Conservation (phyloP, 2,113 vertebrate genomes). For the Chlamydotis undulata region DNA sequence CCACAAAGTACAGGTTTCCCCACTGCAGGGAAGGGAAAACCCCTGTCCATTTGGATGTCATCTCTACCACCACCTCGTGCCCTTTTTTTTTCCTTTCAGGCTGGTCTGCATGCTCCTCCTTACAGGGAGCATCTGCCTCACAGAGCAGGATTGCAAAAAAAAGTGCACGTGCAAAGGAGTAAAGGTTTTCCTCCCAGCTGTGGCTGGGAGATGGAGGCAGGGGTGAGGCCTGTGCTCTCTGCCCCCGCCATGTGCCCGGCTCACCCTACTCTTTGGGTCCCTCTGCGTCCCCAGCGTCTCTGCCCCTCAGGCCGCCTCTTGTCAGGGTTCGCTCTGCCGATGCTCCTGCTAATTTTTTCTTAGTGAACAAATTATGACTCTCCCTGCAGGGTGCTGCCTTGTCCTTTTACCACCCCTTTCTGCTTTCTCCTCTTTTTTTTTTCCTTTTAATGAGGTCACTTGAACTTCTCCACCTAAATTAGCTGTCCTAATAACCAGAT, state of each 20-base stretch:
- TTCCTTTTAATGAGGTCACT: background rate
- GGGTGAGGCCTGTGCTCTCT: background rate
- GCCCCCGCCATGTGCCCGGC: accelerated
- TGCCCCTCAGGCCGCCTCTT: background rate
- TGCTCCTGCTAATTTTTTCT: background rate
- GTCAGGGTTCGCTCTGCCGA: accelerated
- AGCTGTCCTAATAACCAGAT: slow-evolving; percentile 25
- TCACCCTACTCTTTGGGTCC: accelerated
- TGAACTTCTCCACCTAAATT: slow-evolving; percentile 27
- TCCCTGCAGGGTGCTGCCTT: background rate
- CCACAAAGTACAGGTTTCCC: accelerated
- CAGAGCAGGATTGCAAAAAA: background rate
- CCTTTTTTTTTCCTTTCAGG: background rate
- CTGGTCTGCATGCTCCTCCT: background rate
- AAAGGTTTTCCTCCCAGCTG: background rate
- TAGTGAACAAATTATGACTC: background rate
- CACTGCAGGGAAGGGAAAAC: background rate
- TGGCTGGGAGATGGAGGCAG: background rate
- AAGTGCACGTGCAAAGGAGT: accelerated
- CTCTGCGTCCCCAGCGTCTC: accelerated
- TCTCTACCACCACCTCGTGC: background rate
- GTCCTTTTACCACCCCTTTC: background rate
- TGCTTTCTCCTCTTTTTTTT: background rate
- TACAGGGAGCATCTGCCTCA: background rate
- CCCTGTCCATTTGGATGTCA: background rate